Evolutionary conservation across 2,797 vertebrate species (phyloP).

Genomic region (Microhierax caerulescens): DNA sequence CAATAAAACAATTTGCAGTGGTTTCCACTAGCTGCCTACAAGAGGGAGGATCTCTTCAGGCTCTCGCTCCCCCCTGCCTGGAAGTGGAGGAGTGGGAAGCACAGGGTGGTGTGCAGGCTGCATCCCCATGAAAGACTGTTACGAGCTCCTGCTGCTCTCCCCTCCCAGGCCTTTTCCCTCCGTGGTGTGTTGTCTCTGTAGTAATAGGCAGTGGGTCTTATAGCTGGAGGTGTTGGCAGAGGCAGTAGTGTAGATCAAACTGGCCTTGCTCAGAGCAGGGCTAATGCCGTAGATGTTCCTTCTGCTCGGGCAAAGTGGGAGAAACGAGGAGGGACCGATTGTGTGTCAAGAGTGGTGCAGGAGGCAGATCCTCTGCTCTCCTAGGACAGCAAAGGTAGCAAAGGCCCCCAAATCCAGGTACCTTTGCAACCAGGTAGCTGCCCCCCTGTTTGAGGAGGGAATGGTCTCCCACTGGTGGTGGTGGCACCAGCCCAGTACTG

Average conservation of each 20-base stretch:
- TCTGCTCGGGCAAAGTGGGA: background rate
- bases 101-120: background rate
- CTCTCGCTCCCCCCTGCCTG: background rate
- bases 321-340: background rate
- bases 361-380: background rate
- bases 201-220: background rate
- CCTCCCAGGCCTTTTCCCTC: background rate
- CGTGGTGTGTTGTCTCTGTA: background rate
- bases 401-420: background rate
- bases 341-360: background rate
- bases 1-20: background rate
- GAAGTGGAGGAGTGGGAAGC: background rate
- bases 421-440: background rate
- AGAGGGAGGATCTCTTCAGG: background rate
- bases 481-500: background rate
- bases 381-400: background rate
- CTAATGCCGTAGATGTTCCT: background rate
- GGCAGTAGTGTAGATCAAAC: background rate
- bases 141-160: constrained; percentile 15
- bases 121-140: background rate
- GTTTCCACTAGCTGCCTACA: background rate
- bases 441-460: background rate
- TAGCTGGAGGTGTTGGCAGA: background rate
- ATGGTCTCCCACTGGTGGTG: background rate
- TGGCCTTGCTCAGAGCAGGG: background rate